A percentile compares a stretch with the other conserved stretches of the same genome.
These are phyloP conservation scores for Callimorpha dominula DNA, from an alignment of 2,888 invertebrate genomes.

Conservation along the genomic window DNA sequence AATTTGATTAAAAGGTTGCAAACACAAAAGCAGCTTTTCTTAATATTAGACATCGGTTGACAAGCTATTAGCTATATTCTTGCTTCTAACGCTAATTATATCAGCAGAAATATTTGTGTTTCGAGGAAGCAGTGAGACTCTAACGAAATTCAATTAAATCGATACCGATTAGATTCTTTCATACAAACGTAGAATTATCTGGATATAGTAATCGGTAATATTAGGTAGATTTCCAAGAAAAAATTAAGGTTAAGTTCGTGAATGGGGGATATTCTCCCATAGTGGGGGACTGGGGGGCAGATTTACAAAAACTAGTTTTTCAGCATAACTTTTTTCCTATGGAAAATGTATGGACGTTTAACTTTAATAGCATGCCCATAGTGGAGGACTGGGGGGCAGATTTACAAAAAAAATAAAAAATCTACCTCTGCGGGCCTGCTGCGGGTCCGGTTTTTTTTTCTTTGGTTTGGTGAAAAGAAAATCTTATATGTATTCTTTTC, in stretches of 20 bases:
- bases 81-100: background rate
- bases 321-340: no score
- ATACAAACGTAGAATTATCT: background rate
- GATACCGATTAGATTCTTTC: slow-evolving; percentile 9
- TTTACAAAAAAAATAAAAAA: no score
- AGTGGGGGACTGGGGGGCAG: no score
- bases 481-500: background rate
- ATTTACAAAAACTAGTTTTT: no score
- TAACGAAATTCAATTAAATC: slow-evolving; percentile 24
- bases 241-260: no score
- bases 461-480: background rate
- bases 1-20: background rate
- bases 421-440: no score
- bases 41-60: background rate
- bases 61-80: background rate
- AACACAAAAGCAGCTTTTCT: background rate
- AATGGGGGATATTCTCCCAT: no score
- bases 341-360: no score
- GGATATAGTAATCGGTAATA: background rate
- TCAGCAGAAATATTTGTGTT: slow-evolving; percentile 8
- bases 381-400: no score
- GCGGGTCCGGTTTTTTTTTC: no score
- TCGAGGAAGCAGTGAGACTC: slow-evolving; percentile 9
- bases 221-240: no score
- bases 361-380: no score